Conservation (phyloP, 2,888 invertebrate genomes). For the Drosophila trichaetosa region DNA sequence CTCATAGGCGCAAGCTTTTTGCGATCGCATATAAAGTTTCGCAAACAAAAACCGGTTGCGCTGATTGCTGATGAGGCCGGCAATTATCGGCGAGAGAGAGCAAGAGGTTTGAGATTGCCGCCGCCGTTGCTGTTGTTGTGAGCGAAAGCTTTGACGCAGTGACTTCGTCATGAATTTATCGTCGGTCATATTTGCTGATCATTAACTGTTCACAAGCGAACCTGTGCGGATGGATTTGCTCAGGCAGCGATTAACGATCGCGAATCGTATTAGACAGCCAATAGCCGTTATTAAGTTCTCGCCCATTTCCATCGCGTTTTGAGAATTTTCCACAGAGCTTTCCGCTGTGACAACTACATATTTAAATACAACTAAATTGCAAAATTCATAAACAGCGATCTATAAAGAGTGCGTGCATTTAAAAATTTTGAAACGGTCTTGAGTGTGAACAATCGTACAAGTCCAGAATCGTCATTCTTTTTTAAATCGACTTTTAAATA, state of each 20-base stretch:
- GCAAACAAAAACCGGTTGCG: slow-evolving; percentile 26
- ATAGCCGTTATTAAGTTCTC: slow-evolving; percentile 55
- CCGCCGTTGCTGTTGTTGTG: not conserved
- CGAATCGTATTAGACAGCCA: slow-evolving; percentile 11
- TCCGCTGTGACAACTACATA: slow-evolving; percentile 6
- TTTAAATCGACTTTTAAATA: not conserved
- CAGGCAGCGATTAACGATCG: slow-evolving; percentile 16
- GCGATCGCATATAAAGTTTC: slow-evolving; percentile 34
- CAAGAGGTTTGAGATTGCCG: not conserved
- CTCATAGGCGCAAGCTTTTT: slow-evolving; percentile 31
- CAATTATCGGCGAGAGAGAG: not conserved
- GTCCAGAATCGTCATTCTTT: not conserved
- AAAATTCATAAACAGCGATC: slow-evolving; percentile 1
- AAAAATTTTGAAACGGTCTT: slow-evolving; percentile 35
- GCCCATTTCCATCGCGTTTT: not conserved
- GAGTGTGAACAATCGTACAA: not conserved
- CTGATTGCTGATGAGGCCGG: slow-evolving; percentile 10
- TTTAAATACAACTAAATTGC: not conserved
- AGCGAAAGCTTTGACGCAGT: slow-evolving; percentile 53
- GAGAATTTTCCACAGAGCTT: slow-evolving; percentile 25
- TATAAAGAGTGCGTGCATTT: slow-evolving; percentile 8
- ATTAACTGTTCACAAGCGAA: slow-evolving; percentile 58
- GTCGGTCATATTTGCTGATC: slow-evolving; percentile 50
- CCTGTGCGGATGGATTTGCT: slow-evolving; percentile 53
- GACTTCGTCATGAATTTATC: slow-evolving; percentile 67